These are phyloP conservation scores for Catharus fuscescens DNA, from an alignment of 2,113 vertebrate genomes.

Conservation along the genomic window DNA sequence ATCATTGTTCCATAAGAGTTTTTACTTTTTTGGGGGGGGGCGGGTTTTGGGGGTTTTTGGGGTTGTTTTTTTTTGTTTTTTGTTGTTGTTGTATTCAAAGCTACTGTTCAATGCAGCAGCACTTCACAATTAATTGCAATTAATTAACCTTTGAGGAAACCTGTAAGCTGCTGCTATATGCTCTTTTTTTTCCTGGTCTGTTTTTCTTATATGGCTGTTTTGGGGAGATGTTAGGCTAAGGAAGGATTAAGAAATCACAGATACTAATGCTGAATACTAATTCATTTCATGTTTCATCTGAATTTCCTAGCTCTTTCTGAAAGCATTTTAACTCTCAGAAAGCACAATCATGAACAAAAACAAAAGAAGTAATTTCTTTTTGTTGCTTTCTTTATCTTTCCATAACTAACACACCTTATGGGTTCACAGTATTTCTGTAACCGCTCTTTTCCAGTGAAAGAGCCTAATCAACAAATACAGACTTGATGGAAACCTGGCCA, in stretches of 20 bases:
- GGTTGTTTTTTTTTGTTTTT: background rate
- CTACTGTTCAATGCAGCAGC: background rate
- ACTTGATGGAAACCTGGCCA: background rate
- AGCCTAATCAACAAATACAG: background rate
- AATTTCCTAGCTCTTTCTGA: constrained; percentile 16
- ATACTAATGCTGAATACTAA: constrained; percentile 1
- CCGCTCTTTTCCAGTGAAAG: background rate
- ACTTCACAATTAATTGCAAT: constrained; percentile 63
- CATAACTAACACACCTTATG: background rate
- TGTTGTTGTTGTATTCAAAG: background rate
- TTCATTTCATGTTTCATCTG: constrained; percentile 11
- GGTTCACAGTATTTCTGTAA: background rate
- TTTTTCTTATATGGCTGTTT: constrained; percentile 9
- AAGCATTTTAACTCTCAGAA: background rate
- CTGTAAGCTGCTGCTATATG: background rate
- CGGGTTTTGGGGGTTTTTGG: background rate
- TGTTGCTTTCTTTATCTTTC: background rate
- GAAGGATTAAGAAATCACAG: constrained; percentile 7
- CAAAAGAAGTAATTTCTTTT: background rate
- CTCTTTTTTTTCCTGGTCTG: background rate
- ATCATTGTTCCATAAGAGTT: constrained; percentile 25
- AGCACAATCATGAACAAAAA: background rate
- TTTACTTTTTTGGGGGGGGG: background rate
- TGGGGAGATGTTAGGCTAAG: constrained; percentile 14
- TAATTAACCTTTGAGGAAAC: constrained; percentile 69